A percentile compares a stretch with the other conserved stretches of the same genome.
phyloP scores from a whole-genome alignment of 2,888 invertebrate genomes.

The Hirtodrosophila duncani region DNA sequence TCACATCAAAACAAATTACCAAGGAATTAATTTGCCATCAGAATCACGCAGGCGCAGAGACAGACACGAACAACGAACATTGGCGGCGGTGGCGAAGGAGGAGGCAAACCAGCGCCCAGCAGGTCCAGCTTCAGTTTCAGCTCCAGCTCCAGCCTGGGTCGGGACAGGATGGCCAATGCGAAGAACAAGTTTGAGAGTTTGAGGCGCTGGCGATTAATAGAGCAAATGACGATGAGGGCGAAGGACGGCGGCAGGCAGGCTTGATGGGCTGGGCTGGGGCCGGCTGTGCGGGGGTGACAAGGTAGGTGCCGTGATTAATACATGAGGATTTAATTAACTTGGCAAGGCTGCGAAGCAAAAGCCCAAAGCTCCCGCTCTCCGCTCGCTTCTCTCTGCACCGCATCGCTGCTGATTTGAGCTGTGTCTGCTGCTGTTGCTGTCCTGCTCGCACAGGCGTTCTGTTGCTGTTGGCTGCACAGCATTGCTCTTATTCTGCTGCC shows the following conservation, averaged over 20 bases:
- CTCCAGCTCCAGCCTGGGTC: constrained; percentile 22
- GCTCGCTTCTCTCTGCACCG: constrained; percentile 3
- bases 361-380: constrained; percentile 53
- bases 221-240: constrained; percentile 33
- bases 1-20: constrained; percentile 76
- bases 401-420: background rate
- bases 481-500: constrained; percentile 1
- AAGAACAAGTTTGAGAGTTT: constrained; percentile 43
- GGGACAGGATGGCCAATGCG: background rate
- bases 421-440: too few relatives aligned
- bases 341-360: constrained; percentile 49
- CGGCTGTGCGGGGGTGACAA: constrained; percentile 2
- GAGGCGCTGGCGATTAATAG: constrained; percentile 64
- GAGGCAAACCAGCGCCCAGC: background rate
- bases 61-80: background rate
- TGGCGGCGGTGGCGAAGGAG: constrained; percentile 1
- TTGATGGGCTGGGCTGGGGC: background rate
- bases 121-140: too few relatives aligned
- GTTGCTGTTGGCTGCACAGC: constrained; percentile 1
- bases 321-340: constrained; percentile 76
- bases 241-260: background rate
- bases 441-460: constrained; percentile 19
- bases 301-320: constrained; percentile 74
- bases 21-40: constrained; percentile 75
- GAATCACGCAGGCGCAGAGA: constrained; percentile 71